A percentile compares a stretch with the other conserved stretches of the same genome.
Conservation (phyloP, 2,113 vertebrate genomes). For the Esox niger region DNA sequence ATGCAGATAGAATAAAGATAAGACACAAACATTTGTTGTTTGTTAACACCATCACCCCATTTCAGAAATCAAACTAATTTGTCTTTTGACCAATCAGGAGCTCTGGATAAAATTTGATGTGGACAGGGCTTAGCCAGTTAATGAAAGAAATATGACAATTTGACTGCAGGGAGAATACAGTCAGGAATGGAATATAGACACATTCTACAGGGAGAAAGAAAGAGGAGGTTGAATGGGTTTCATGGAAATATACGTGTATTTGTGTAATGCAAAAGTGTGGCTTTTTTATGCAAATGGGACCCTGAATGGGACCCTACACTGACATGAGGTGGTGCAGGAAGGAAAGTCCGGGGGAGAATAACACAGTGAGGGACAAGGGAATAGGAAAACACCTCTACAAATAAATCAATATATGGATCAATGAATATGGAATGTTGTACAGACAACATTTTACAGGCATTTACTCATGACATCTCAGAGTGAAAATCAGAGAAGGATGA, state of each 20-base stretch:
- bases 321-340: not conserved
- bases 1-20: not conserved
- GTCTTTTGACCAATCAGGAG: no score
- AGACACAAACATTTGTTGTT: no score
- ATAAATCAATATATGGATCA: no score
- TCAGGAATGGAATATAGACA: no score
- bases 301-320: constrained; percentile 6
- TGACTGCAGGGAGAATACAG: no score
- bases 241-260: constrained; percentile 34
- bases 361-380: not conserved
- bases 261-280: constrained; percentile 24
- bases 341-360: not conserved
- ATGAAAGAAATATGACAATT: no score
- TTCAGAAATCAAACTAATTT: no score
- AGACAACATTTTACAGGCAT: not conserved
- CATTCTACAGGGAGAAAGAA: constrained; percentile 21
- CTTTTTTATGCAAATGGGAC: constrained; percentile 17
- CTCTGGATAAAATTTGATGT: no score
- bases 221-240: not conserved
- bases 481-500: not conserved
- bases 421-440: no score
- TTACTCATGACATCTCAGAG: not conserved
- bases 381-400: no score
- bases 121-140: no score
- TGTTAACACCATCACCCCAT: no score